These are phyloP conservation scores for Pelodytes ibericus DNA, from an alignment of 2,797 vertebrate species.

Conservation along the genomic window DNA sequence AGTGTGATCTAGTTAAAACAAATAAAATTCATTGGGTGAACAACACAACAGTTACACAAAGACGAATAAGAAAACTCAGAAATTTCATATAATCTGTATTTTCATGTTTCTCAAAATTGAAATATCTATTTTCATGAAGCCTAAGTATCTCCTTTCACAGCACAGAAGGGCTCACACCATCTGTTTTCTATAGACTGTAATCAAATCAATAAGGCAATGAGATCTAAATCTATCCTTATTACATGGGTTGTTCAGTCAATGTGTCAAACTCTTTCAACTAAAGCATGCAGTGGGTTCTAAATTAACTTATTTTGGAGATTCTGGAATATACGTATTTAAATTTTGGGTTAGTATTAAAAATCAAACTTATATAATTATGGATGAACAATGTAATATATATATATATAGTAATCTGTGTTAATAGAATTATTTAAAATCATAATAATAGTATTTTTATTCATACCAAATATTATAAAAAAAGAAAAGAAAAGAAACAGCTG, in stretches of 20 bases:
- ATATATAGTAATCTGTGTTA: too few relatives aligned
- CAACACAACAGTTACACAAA: background rate
- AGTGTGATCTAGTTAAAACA: background rate
- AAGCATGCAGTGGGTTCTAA: background rate
- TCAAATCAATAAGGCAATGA: background rate
- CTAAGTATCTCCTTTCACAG: background rate
- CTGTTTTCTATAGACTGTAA: background rate
- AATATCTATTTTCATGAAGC: background rate
- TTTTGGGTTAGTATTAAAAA: too few relatives aligned
- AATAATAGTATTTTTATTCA: too few relatives aligned
- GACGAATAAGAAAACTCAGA: background rate
- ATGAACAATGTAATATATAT: too few relatives aligned
- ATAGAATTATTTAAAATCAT: too few relatives aligned
- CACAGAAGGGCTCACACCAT: background rate
- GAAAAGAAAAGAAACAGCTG: too few relatives aligned
- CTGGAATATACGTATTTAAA: too few relatives aligned
- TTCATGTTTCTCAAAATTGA: background rate
- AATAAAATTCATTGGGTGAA: background rate
- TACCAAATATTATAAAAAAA: too few relatives aligned
- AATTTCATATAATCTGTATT: background rate
- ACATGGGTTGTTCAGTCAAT: background rate
- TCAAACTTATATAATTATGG: too few relatives aligned
- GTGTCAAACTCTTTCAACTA: background rate
- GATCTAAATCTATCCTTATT: background rate
- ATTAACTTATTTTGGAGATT: background rate